phyloP scores from a whole-genome alignment of 2,888 invertebrate species.

The Gibbula magus region DNA sequence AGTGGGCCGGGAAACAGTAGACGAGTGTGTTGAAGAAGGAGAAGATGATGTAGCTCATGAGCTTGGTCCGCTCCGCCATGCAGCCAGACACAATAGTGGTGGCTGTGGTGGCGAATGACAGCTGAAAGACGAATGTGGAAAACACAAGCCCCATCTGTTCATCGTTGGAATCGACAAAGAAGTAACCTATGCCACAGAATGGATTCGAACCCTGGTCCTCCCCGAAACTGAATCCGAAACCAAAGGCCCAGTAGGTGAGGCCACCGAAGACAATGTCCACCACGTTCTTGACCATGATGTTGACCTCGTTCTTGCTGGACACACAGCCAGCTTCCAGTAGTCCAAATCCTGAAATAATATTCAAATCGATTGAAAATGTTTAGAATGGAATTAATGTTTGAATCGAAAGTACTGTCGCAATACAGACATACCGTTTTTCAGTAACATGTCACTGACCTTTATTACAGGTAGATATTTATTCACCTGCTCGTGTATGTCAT shows the following conservation, averaged over 20 bases:
- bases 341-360: conserved; percentile 85
- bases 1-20: conserved; percentile 75
- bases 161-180: conserved; percentile 80
- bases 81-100: conserved; percentile 73
- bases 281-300: conserved; percentile 98
- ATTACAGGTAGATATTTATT: background rate
- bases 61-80: conserved; percentile 72
- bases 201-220: conserved; percentile 80
- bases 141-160: conserved; percentile 59
- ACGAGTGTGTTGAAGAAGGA: conserved; percentile 69
- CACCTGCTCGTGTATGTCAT: background rate
- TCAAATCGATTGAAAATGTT: background rate
- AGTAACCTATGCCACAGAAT: conserved; percentile 90
- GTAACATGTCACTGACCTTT: background rate
- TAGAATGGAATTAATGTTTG: background rate
- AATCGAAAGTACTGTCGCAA: background rate
- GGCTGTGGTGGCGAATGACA: conserved; percentile 69
- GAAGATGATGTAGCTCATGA: conserved; percentile 69
- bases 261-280: conserved; percentile 96
- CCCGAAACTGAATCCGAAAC: conserved; percentile 92
- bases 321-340: conserved; percentile 95
- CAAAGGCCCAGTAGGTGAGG: conserved; percentile 95
- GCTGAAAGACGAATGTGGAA: conserved; percentile 69
- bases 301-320: conserved; percentile 87
- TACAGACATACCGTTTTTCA: background rate